phyloP scores from a whole-genome alignment of 2,797 vertebrate species.

The Xiphorhynchus erythropygius region DNA sequence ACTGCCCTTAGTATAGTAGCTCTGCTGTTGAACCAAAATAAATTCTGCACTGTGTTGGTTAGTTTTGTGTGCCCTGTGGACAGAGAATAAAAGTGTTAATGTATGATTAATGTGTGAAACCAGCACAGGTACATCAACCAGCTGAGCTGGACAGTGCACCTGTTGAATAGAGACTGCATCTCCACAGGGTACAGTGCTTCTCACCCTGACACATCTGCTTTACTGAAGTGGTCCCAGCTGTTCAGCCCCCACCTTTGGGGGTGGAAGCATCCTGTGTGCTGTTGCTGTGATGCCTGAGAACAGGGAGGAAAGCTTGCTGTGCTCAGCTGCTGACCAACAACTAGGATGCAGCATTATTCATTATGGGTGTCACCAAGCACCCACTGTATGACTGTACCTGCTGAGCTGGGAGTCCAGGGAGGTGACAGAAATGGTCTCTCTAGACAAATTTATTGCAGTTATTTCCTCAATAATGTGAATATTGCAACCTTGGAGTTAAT shows the following conservation, averaged over 20 bases:
- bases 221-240: neutral
- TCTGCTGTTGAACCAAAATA: neutral
- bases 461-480: neutral
- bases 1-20: neutral
- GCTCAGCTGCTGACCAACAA: neutral
- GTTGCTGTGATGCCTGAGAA: neutral
- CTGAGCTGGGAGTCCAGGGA: neutral
- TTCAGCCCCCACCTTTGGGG: neutral
- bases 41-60: neutral
- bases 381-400: neutral
- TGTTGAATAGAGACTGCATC: neutral
- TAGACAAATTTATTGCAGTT: neutral
- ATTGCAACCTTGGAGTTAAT: neutral
- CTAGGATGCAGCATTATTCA: neutral
- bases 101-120: neutral
- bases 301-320: neutral
- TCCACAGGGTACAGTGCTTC: neutral
- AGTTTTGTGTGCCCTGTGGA: neutral
- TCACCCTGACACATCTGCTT: neutral
- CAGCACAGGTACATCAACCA: neutral
- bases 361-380: neutral
- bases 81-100: conserved; percentile 1
- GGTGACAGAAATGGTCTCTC: neutral
- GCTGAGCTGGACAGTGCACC: neutral
- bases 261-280: neutral